Base-by-base conservation (phyloP, 1,140 invertebrate species). In the Drosophila suzukii region DNA sequence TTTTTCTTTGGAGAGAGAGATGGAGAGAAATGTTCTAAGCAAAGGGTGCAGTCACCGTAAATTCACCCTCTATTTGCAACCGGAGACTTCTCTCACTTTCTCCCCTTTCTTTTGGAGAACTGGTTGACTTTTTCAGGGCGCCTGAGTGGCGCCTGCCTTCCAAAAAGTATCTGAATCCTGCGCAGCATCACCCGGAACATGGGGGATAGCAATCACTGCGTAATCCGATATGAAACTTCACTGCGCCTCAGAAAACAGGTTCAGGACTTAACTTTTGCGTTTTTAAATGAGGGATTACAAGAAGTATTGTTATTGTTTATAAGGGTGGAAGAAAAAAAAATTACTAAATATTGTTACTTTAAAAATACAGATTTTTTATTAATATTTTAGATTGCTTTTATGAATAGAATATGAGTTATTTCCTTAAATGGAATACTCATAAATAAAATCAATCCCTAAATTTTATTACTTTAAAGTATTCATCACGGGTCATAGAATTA, bases 21-120 rank as follows among this genome's bases (percentile, higher is more conserved):
- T n/a, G 17, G 15, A 41, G 43, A 73, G 20, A 34, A 32, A 47
- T 65, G 15, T 54, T 73, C 38, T 36, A 30, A 32, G 60, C 56
- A 83, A 89, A 80, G 83, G 83, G 79, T 89, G 83, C 80, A 89
- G 83, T 20, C 60, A 34, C 6, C 34, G 15, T 39, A 59, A 62
- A 56, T 43, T 47, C 56, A 79, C 78, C 76, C 84, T 66, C 32
- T 54, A 38, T 44, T 15, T 34, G 15, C 15, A 41, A 36, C 8
- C 50, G 61, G 47, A 39, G 58, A 53, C 47, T 50, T 57, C 44
- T 58, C 56, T 60, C 60, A 11, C n/a, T 17, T 51, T 17, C n/a
- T 43, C 39, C 32, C 30, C 12, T 30, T 15, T 41, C 32, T 13
- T 17, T 12, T 4, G 55, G 61, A 53, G 44, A 68, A 50, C 10